Conservation (phyloP, 2,888 invertebrate genomes). For the Palloptera scutellata region DNA sequence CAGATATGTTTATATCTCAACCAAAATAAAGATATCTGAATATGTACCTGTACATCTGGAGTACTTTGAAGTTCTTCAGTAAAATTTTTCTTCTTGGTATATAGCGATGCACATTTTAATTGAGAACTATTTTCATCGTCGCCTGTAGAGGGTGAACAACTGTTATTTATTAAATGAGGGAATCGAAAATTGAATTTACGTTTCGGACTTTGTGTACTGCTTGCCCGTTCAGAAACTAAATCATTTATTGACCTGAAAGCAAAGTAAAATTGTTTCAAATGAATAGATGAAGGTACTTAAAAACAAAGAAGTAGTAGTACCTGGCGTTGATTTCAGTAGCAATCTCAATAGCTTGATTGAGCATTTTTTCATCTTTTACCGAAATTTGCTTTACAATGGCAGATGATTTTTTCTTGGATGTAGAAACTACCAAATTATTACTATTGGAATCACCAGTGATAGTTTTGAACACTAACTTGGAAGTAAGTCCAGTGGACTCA, state of each 20-base stretch:
- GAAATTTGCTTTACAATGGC: conserved; percentile 88
- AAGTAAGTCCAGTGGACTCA: conserved; percentile 73
- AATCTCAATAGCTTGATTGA: conserved; percentile 91
- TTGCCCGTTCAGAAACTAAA: conserved; percentile 66
- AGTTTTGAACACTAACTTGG: conserved; percentile 58
- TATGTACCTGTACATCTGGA: conserved; percentile 84
- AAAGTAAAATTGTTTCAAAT: neutral
- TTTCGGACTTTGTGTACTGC: conserved; percentile 73
- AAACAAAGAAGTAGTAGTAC: conserved; percentile 54
- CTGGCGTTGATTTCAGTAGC: conserved; percentile 89
- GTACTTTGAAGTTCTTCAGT: conserved; percentile 87
- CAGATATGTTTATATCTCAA: too few species aligned
- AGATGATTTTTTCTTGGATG: conserved; percentile 58
- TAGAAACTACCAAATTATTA: conserved; percentile 50
- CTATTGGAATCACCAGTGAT: conserved; percentile 52
- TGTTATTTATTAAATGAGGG: conserved; percentile 64
- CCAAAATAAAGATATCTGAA: neutral
- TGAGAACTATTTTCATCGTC: conserved; percentile 46
- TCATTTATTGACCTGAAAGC: conserved; percentile 69
- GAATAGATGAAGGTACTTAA: too few species aligned
- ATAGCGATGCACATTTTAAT: conserved; percentile 62
- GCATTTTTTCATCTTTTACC: conserved; percentile 87
- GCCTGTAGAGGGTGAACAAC: conserved; percentile 30
- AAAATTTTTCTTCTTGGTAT: conserved; percentile 76
- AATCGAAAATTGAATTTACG: conserved; percentile 82